Percentiles rank a stretch among this genome's conserved stretches.
These are phyloP conservation scores for Drosophila leonis DNA, from an alignment of 2,888 invertebrate genomes.

Conservation along the genomic window DNA sequence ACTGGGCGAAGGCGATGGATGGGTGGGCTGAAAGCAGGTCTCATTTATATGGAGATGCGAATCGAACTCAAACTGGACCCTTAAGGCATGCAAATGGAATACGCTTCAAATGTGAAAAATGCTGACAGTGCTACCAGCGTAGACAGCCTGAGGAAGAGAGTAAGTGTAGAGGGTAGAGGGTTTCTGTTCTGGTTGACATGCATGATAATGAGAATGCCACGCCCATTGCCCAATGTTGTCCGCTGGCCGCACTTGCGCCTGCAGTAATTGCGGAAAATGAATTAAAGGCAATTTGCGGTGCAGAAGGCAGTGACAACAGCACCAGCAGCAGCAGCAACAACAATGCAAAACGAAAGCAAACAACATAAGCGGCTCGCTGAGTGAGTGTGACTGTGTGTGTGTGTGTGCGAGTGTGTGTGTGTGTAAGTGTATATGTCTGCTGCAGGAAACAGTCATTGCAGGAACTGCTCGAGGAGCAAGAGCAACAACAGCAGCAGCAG, in stretches of 20 bases:
- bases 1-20: slow-evolving; percentile 3
- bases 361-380: slow-evolving; percentile 58
- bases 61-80: slow-evolving; percentile 39
- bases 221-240: slow-evolving; percentile 30
- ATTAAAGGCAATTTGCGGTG: slow-evolving; percentile 73
- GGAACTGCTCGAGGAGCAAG: slow-evolving; percentile 45
- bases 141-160: background rate
- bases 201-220: slow-evolving; percentile 63
- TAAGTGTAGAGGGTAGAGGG: too few relatives aligned
- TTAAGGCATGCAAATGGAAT: slow-evolving; percentile 70
- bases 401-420: slow-evolving; percentile 34
- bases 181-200: slow-evolving; percentile 38
- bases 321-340: slow-evolving; percentile 51
- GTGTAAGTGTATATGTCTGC: slow-evolving; percentile 34
- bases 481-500: slow-evolving; percentile 16
- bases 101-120: slow-evolving; percentile 57
- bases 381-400: slow-evolving; percentile 33
- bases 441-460: slow-evolving; percentile 56
- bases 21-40: slow-evolving; percentile 1
- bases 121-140: slow-evolving; percentile 41
- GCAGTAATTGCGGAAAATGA: slow-evolving; percentile 75
- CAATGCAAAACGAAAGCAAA: slow-evolving; percentile 62
- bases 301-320: slow-evolving; percentile 46
- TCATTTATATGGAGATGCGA: slow-evolving; percentile 68
- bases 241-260: slow-evolving; percentile 26